Percentiles rank a stretch among this genome's conserved stretches.
Evolutionary conservation across 2,888 invertebrate genomes (phyloP).

Genomic region (Osedax frankpressi): DNA sequence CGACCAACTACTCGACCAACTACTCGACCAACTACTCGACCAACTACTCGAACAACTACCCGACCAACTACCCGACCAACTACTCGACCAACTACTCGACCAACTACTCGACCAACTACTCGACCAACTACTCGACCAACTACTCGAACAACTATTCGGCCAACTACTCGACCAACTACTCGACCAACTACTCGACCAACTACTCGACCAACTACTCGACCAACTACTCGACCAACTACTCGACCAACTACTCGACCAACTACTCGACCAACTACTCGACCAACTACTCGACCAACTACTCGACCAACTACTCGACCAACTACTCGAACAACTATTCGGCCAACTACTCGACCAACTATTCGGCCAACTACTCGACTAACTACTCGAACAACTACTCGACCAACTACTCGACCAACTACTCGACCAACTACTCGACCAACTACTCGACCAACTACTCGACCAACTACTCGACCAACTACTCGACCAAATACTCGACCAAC

Average conservation of each 20-base stretch:
- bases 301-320: neutral
- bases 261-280: neutral
- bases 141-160: neutral
- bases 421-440: neutral
- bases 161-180: neutral
- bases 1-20: neutral
- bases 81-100: neutral
- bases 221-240: neutral
- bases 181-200: neutral
- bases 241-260: neutral
- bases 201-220: neutral
- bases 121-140: neutral
- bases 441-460: neutral
- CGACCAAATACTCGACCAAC: neutral
- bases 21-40: neutral
- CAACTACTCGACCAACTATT: neutral
- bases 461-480: neutral
- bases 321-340: neutral
- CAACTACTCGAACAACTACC: neutral
- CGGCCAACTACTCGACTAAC: neutral
- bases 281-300: neutral
- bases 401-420: neutral
- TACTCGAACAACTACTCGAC: neutral
- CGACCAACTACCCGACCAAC: neutral
- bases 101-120: neutral